Evolutionary conservation across 2,797 vertebrate genomes (phyloP).

Genomic region (Alosa sapidissima): DNA sequence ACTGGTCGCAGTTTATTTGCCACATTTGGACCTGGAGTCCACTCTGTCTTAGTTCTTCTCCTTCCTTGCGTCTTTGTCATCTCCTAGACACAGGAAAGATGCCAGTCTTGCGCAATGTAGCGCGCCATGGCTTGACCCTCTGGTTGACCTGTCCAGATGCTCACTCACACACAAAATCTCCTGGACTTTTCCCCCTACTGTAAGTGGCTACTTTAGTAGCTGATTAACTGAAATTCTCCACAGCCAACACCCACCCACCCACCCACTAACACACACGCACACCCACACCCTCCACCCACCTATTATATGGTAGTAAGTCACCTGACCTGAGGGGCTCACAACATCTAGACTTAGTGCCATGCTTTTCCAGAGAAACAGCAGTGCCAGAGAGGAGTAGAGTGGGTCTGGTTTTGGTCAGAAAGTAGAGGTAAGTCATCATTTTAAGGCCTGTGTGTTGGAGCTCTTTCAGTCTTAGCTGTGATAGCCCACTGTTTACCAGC

Average conservation of each 20-base stretch:
- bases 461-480: background rate
- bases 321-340: slow-evolving; percentile 54
- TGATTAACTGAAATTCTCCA: slow-evolving; percentile 50
- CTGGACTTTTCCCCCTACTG: slow-evolving; percentile 17
- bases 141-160: slow-evolving; percentile 6
- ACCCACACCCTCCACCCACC: slow-evolving; percentile 43
- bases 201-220: slow-evolving; percentile 43
- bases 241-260: slow-evolving; percentile 33
- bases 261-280: slow-evolving; percentile 44
- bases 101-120: background rate
- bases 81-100: background rate
- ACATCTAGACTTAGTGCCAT: slow-evolving; percentile 52
- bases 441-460: background rate
- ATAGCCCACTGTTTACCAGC: background rate
- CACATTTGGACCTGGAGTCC: background rate
- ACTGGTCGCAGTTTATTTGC: background rate
- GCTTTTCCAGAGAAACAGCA: slow-evolving; percentile 38
- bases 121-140: background rate
- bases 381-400: background rate
- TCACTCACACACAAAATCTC: slow-evolving; percentile 27
- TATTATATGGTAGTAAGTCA: slow-evolving; percentile 60
- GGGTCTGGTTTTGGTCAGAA: slow-evolving; percentile 16
- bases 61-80: background rate
- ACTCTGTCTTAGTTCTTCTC: background rate
- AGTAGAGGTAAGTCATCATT: slow-evolving; percentile 36